A percentile compares a stretch with the other conserved stretches of the same genome.
Evolutionary conservation across 2,113 vertebrate genomes (phyloP).

Genomic region (Notothenia rossii): DNA sequence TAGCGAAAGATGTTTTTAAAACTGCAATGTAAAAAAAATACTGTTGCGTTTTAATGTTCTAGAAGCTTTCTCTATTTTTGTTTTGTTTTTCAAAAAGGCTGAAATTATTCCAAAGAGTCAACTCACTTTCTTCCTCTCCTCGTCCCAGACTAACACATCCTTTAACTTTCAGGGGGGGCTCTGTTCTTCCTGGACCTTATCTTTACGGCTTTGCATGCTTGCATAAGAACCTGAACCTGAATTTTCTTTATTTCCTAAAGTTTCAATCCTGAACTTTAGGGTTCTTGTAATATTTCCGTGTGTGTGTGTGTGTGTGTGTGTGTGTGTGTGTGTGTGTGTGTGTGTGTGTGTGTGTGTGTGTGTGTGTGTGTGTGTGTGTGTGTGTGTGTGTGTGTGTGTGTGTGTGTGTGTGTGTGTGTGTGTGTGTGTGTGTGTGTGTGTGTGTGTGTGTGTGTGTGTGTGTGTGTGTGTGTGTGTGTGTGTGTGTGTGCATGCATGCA

Average conservation of each 20-base stretch:
- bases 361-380: not conserved
- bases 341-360: not conserved
- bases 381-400: not conserved
- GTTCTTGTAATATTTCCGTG: not conserved
- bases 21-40: no score
- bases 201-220: slow-evolving; percentile 6
- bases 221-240: not conserved
- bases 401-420: not conserved
- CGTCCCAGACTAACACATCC: slow-evolving; percentile 1
- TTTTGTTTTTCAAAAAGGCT: no score
- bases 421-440: not conserved
- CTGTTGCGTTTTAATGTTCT: no score
- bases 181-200: not conserved
- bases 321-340: not conserved
- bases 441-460: not conserved
- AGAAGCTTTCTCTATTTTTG: no score
- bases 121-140: no score
- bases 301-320: slow-evolving; percentile 1
- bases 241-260: not conserved
- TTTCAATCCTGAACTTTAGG: not conserved
- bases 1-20: no score
- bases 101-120: no score
- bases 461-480: not conserved
- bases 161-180: slow-evolving; percentile 32
- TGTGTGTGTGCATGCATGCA: not conserved